Conservation (phyloP, 1,140 invertebrate genomes). For the Sinella curviseta region DNA sequence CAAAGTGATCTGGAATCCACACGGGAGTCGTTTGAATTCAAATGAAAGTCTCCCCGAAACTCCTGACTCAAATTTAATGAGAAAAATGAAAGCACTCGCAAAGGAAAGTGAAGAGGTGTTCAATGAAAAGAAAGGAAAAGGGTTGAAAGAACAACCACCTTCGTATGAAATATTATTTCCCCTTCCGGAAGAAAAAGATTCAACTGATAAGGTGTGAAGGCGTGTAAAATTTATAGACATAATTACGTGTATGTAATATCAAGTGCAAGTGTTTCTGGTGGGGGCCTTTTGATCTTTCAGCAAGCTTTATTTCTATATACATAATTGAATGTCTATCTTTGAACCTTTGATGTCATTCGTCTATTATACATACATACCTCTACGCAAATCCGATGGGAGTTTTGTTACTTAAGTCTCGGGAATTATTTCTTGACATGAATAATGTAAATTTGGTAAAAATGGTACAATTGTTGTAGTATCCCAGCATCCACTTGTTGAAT, state of each 20-base stretch:
- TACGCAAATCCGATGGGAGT: too few relatives aligned
- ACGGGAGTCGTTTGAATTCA: constrained; percentile 3
- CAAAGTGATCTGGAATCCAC: constrained; percentile 37
- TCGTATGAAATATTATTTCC: constrained; percentile 34
- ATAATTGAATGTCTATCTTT: too few relatives aligned
- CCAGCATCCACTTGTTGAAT: too few relatives aligned
- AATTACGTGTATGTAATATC: background rate
- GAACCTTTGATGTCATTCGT: too few relatives aligned
- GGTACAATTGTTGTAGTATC: too few relatives aligned
- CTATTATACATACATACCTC: too few relatives aligned
- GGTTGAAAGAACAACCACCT: constrained; percentile 18
- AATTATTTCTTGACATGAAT: too few relatives aligned
- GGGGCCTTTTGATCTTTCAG: too few relatives aligned
- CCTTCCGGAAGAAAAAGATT: constrained; percentile 13
- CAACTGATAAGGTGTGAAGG: background rate
- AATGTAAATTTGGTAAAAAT: too few relatives aligned
- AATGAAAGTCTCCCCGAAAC: background rate
- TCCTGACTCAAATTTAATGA: background rate
- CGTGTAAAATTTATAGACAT: background rate
- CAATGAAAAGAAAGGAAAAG: constrained; percentile 7
- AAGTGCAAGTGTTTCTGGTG: background rate
- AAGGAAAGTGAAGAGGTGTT: constrained; percentile 1
- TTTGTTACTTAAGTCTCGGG: too few relatives aligned
- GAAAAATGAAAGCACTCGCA: background rate
- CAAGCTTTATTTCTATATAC: too few relatives aligned